Conservation (phyloP, 30 jellyfish, hydroid and myxozoan species). For the Turritopsis dohrnii region DNA sequence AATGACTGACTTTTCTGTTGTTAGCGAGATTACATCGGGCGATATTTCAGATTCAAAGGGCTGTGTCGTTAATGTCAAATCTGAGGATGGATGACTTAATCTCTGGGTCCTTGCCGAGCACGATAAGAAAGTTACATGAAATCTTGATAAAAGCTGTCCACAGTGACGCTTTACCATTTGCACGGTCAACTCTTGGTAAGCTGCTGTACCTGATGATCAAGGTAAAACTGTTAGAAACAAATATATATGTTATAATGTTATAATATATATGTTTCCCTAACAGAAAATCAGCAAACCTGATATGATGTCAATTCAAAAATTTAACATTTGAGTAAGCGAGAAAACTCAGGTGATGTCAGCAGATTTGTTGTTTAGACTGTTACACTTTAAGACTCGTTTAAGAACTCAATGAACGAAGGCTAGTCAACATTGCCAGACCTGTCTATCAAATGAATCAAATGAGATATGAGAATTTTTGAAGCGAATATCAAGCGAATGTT, state of each 20-base stretch:
- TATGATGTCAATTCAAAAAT: background rate
- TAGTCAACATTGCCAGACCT: no score
- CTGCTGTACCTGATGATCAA: background rate
- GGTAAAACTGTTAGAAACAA: no score
- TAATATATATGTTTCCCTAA: no score
- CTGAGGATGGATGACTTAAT: background rate
- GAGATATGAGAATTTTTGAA: no score
- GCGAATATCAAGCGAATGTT: no score
- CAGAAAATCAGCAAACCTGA: no score
- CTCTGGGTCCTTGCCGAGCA: background rate
- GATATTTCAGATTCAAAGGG: constrained; percentile 2
- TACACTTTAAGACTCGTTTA: no score
- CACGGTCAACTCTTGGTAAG: constrained; percentile 3
- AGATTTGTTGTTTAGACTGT: no score
- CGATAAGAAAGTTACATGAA: background rate
- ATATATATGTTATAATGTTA: no score
- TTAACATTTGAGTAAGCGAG: background rate
- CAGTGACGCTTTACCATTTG: background rate
- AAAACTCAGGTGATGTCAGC: background rate
- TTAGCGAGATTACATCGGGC: constrained; percentile 8
- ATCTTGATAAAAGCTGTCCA: background rate
- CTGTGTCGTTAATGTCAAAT: constrained; percentile 5
- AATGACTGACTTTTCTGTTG: background rate
- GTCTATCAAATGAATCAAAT: no score
- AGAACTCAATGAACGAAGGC: no score